A percentile compares a stretch with the other conserved stretches of the same genome.
These are phyloP conservation scores for Idaea biselata DNA, from an alignment of 2,888 invertebrate genomes.

Conservation along the genomic window DNA sequence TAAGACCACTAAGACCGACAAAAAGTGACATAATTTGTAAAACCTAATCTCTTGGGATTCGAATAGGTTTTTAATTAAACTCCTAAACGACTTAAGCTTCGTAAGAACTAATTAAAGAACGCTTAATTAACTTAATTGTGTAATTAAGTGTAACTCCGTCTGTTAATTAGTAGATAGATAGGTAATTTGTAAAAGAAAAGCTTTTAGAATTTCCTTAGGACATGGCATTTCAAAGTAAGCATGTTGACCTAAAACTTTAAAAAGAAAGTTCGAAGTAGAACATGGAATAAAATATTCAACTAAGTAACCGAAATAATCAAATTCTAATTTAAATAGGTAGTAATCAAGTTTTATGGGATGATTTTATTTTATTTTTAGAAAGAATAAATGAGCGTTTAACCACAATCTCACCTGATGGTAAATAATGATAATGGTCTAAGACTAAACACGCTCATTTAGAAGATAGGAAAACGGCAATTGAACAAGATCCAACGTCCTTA, in stretches of 20 bases:
- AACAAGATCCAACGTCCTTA: too few species aligned
- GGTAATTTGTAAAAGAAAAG: background rate
- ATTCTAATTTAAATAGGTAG: too few species aligned
- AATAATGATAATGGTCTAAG: too few species aligned
- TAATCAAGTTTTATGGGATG: too few species aligned
- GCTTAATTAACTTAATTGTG: background rate
- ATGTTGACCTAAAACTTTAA: background rate
- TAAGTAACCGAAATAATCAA: too few species aligned
- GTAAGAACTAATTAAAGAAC: background rate
- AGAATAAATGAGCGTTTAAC: too few species aligned
- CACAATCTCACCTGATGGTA: too few species aligned
- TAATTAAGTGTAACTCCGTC: background rate
- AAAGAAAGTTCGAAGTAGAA: background rate
- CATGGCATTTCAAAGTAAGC: background rate
- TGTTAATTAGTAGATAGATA: background rate
- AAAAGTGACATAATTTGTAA: constrained; percentile 5
- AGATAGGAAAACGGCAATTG: too few species aligned
- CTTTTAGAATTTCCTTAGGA: background rate
- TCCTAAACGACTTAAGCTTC: background rate
- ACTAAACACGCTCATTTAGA: too few species aligned
- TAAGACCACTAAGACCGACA: background rate
- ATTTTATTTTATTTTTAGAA: too few species aligned
- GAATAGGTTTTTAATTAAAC: background rate
- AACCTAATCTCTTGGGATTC: background rate
- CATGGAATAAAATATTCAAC: too few species aligned